Base-by-base conservation (phyloP, 2,113 vertebrate genomes). In the Megaceryle maxima region DNA sequence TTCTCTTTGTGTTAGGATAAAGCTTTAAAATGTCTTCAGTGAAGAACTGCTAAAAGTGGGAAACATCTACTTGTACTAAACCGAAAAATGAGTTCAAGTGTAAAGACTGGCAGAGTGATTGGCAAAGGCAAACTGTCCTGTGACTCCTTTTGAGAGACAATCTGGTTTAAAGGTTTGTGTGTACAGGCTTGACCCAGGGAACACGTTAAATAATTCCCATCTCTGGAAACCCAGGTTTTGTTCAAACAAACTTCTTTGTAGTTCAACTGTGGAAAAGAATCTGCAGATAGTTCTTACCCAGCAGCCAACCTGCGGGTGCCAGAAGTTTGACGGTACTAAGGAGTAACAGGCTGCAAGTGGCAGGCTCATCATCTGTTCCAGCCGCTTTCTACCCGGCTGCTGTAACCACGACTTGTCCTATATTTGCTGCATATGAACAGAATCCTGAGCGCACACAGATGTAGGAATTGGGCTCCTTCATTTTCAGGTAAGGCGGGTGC, bases 1-100 rank as follows among this genome's bases (percentile, higher is more conserved):
- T 94, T 96, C 94, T 89, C 67, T 75, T 94, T 69, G 67, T 75
- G 50, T 95, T 90, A 96, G 85, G 44, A 69, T 94, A 91, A 94
- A 93, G 70, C 69, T 83, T 93, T 92, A 92, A 93, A 92, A 70
- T 33, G 15, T 62, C 94, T 92, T 89, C 66, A 39, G 51, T 59
- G 67, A 84, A 75, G 79, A 95, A 93, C 50, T 93, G 94, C 96
- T 93, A 83, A 97, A 83, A 72, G 44, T 44, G 67, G 79, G 53
- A 82, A 87, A 86, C 14, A 48, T 28, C 67, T 50, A n/a, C 55
- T 60, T 74, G 66, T 20, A 80, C 82, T 80, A 94, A 93, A 95
- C 14, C 66, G 83, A 84, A 97, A 96, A 94, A 73, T 66, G 90
- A 94, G 82, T 59, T 94, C 81, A 94, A 95, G 53, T 88, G 82